A percentile compares a stretch with the other conserved stretches of the same genome.
phyloP scores from a whole-genome alignment of 2,797 vertebrate species.

The Rhinella marina region DNA sequence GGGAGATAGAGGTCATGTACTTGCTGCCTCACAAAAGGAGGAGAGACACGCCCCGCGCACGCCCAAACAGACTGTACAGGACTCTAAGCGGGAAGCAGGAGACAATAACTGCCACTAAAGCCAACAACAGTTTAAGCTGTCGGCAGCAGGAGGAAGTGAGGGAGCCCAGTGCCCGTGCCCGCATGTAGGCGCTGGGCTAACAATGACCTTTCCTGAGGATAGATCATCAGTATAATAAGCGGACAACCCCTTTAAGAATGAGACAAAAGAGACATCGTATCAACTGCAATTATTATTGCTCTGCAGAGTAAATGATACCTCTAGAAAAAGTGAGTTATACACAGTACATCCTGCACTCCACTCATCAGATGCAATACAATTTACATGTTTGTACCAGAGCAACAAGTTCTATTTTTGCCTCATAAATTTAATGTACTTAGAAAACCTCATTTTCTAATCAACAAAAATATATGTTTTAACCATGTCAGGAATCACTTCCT shows the following conservation, averaged over 20 bases:
- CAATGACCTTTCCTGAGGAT: not conserved
- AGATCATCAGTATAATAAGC: too few species aligned
- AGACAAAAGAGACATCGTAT: not conserved
- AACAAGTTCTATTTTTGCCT: conserved; percentile 13
- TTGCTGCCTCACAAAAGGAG: too few species aligned
- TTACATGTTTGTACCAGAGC: not conserved
- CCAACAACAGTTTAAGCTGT: too few species aligned
- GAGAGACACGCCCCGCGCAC: too few species aligned
- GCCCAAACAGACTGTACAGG: too few species aligned
- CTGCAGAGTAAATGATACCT: not conserved
- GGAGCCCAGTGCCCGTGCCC: too few species aligned
- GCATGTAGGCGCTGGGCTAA: too few species aligned
- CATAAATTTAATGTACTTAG: conserved; percentile 6
- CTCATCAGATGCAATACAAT: not conserved
- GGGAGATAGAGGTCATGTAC: too few species aligned
- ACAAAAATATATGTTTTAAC: conserved; percentile 30
- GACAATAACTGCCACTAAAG: too few species aligned
- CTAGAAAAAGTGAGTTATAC: not conserved
- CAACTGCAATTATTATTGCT: not conserved
- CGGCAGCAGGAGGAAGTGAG: too few species aligned
- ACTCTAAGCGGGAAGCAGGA: too few species aligned
- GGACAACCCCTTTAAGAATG: too few species aligned
- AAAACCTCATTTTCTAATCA: conserved; percentile 48
- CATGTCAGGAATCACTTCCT: conserved; percentile 30
- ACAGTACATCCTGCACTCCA: not conserved